Percentiles rank a stretch among this genome's conserved stretches.
These are phyloP conservation scores for Hippocampus mohnikei DNA, from an alignment of 2,113 vertebrate genomes.

Conservation along the genomic window DNA sequence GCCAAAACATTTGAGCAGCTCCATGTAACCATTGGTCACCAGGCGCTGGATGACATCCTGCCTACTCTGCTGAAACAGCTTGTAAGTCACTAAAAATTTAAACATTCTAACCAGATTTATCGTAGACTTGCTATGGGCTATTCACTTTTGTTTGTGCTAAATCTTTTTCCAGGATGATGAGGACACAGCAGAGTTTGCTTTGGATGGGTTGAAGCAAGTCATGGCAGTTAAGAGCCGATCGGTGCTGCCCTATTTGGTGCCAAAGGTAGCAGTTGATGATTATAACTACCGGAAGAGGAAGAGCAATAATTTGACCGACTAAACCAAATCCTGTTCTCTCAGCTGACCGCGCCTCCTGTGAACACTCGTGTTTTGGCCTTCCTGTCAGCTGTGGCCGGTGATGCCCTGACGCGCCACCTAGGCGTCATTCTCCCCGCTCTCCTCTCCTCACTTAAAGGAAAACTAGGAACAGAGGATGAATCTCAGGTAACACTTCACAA, in stretches of 20 bases:
- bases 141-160: not conserved
- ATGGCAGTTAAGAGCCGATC: conserved; percentile 98
- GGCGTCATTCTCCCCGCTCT: conserved; percentile 92
- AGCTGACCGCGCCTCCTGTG: conserved; percentile 90
- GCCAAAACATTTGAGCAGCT: conserved; percentile 98
- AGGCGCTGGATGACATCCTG: conserved; percentile 95
- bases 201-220: conserved; percentile 97
- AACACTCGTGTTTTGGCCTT: conserved; percentile 95
- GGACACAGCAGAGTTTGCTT: conserved; percentile 85
- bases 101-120: not conserved
- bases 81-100: conserved; percentile 67
- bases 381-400: conserved; percentile 92
- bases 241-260: conserved; percentile 93
- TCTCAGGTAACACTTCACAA: conserved; percentile 72
- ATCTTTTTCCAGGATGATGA: conserved; percentile 78
- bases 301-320: not conserved
- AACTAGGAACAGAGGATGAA: conserved; percentile 84
- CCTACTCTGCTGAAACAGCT: conserved; percentile 90
- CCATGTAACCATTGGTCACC: conserved; percentile 94
- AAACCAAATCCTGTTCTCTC: not conserved
- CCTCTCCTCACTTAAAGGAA: conserved; percentile 88
- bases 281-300: not conserved
- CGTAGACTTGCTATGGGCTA: not conserved
- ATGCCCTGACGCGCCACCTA: conserved; percentile 90
- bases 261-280: conserved; percentile 77